Evolutionary conservation across 2,797 vertebrate species (phyloP), one percentile per base, ranked within the genome.

Genomic region (Hydrophis major): DNA sequence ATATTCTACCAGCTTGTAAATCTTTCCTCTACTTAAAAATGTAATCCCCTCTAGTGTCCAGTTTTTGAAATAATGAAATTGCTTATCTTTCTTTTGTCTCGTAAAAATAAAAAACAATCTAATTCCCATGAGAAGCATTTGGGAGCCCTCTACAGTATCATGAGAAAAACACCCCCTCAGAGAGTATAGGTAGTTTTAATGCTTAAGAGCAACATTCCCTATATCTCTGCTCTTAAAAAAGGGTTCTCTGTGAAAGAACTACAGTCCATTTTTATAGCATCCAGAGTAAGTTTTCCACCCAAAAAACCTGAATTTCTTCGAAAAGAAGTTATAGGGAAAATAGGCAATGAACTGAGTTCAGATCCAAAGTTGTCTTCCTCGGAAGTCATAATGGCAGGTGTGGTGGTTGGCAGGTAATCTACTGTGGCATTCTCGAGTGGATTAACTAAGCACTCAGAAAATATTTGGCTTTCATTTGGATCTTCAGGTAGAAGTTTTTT

Each of bases 231-330:
- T 66, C 28, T 47, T 20, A 63, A 42, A 50, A 61, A 60, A 53
- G 61, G 27, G 28, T 87, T 27, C n/a, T 90, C 42, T 0, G 47
- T 91, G 53, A 97, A 96, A 55, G 97, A 96, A 87, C 96, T 96
- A 83, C 98, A 97, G 95, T 97, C 97, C 4, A 99, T 98, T 95
- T 97, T 99, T 50, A 99, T 98, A 0, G 92, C 83, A 0, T 98
- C 99, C 94, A 99, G 92, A 14, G 98, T 99, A 27, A 99, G 95
- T 22, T 96, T 98, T 57, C 98, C 98, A 13, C 95, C 95, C 0
- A 83, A 93, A 92, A 96, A 12, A 4, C 94, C 88, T 20, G 94
- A 18, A 0, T 97, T 93, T 0, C 97, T 0, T 88, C 92, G 20
- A 96, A 98, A 88, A 95, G 94, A 93, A 0, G 97, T 6, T 2